phyloP scores from a whole-genome alignment of 1,140 invertebrate genomes.

The Pentalonia nigronervosa region DNA sequence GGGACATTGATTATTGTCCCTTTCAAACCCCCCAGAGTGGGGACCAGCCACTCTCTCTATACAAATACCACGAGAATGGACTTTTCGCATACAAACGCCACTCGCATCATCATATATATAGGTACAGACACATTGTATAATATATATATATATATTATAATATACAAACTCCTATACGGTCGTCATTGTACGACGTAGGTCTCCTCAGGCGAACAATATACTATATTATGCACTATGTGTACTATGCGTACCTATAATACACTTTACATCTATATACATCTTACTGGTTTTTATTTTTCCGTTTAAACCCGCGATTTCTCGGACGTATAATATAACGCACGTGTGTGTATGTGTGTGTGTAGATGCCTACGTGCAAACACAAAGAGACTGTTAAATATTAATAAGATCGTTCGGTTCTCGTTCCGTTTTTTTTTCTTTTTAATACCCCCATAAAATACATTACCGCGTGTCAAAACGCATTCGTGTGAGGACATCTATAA shows the following conservation, averaged over 20 bases:
- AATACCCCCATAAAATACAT: slow-evolving; percentile 32
- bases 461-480: not conserved
- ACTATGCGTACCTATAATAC: not conserved
- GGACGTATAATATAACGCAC: too few species aligned
- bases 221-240: not conserved
- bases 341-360: not conserved
- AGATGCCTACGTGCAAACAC: not conserved
- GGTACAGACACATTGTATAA: not conserved
- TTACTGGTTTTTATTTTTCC: slow-evolving; percentile 23
- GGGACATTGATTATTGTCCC: not conserved
- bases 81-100: not conserved
- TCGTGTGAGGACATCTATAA: not conserved
- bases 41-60: not conserved
- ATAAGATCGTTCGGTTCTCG: slow-evolving; percentile 6
- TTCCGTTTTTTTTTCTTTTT: not conserved
- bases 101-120: too few species aligned
- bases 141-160: not conserved
- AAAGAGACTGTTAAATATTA: slow-evolving; percentile 54
- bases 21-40: not conserved
- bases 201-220: not conserved
- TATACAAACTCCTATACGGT: not conserved
- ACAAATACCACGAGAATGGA: not conserved
- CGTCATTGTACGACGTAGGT: not conserved
- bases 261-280: not conserved
- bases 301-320: slow-evolving; percentile 4